These are phyloP conservation scores for Dolichallabes microphthalmus DNA, from an alignment of 2,113 vertebrate genomes.

Conservation along the genomic window DNA sequence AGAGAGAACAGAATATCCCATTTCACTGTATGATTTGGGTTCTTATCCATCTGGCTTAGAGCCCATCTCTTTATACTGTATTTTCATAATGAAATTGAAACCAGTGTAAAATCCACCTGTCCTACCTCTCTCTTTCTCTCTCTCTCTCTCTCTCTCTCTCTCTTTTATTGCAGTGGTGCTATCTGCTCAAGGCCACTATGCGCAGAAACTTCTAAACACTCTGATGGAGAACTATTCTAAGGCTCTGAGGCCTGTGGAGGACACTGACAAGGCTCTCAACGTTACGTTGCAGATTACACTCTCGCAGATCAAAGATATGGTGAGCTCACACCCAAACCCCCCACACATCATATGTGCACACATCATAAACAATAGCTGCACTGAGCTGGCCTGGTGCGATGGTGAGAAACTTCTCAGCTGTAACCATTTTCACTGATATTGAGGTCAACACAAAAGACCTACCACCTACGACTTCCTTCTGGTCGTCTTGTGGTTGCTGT, in stretches of 20 bases:
- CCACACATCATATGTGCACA: constrained; percentile 1
- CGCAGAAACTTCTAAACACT: constrained; percentile 86
- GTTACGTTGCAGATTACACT: constrained; percentile 95
- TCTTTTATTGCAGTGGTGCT: constrained; percentile 71
- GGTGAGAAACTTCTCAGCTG: neutral
- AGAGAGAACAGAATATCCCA: too few relatives aligned
- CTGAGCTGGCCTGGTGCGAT: neutral
- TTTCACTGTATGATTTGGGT: too few relatives aligned
- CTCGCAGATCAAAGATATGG: constrained; percentile 98
- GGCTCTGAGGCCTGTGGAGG: constrained; percentile 89
- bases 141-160: neutral
- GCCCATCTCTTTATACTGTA: neutral
- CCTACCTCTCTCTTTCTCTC: neutral
- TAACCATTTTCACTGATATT: constrained; percentile 13
- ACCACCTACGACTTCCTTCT: constrained; percentile 11
- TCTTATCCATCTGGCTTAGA: too few relatives aligned
- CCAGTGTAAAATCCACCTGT: neutral
- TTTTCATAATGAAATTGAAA: neutral
- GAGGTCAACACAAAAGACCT: constrained; percentile 15
- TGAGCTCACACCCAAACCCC: constrained; percentile 62
- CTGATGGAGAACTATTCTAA: constrained; percentile 91
- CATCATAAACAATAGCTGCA: constrained; percentile 11
- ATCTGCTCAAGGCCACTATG: constrained; percentile 89
- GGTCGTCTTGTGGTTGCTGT: constrained; percentile 38
- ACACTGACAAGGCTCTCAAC: constrained; percentile 91